A percentile compares a stretch with the other conserved stretches of the same genome.
phyloP scores from a whole-genome alignment of 2,797 vertebrate species.

The Sciaenops ocellatus region DNA sequence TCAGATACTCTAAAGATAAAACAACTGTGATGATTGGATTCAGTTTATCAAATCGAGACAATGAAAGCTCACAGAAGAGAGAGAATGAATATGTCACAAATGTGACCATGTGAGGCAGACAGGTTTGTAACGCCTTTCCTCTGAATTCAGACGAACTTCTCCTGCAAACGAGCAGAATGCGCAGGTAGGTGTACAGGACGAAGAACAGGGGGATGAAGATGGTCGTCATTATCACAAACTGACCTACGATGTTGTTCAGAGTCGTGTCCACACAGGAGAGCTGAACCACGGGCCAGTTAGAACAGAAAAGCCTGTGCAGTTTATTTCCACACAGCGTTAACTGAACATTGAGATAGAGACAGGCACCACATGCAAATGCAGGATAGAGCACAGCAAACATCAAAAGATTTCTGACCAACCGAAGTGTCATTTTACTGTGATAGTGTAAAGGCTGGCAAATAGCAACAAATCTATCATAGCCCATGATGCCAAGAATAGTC shows the following conservation, averaged over 20 bases:
- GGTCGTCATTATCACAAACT: fast-evolving
- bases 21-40: not conserved
- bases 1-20: slow-evolving; percentile 22
- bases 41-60: not conserved
- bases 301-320: slow-evolving; percentile 5
- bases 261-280: slow-evolving; percentile 33
- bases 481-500: slow-evolving; percentile 53
- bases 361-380: not conserved
- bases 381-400: slow-evolving; percentile 21
- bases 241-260: not conserved
- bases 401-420: too few species aligned
- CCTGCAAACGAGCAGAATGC: too few species aligned
- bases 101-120: not conserved
- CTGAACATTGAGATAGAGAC: too few species aligned
- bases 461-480: slow-evolving; percentile 64
- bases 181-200: slow-evolving; percentile 22
- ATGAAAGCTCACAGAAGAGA: not conserved
- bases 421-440: slow-evolving; percentile 60
- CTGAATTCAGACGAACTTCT: too few species aligned
- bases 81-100: slow-evolving; percentile 16
- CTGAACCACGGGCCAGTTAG: slow-evolving; percentile 19
- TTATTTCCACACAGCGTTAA: slow-evolving; percentile 26
- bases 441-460: slow-evolving; percentile 65
- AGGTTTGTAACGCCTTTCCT: too few species aligned
- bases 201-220: slow-evolving; percentile 6